Conservation (phyloP, 2,888 invertebrate genomes). For the Conomelus anceps region DNA sequence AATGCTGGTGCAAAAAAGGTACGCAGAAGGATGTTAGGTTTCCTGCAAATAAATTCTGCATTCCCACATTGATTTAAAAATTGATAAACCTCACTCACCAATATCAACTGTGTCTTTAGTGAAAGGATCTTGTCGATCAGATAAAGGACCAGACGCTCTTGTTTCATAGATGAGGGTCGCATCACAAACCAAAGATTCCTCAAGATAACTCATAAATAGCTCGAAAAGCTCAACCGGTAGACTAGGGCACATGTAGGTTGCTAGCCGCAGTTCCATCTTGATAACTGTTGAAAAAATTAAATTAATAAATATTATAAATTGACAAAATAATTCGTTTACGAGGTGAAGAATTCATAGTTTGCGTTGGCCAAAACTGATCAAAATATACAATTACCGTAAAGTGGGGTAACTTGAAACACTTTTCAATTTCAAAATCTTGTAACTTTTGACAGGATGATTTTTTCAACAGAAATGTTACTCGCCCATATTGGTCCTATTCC, state of each 20-base stretch:
- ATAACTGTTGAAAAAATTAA: not conserved
- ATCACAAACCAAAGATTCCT: conserved; percentile 46
- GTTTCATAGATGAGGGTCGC: conserved; percentile 54
- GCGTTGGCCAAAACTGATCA: too few relatives aligned
- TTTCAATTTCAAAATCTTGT: too few relatives aligned
- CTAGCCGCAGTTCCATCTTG: conserved; percentile 45
- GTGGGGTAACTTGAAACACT: too few relatives aligned
- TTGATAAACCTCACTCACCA: conserved; percentile 43
- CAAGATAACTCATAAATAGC: conserved; percentile 49
- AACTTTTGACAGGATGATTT: too few relatives aligned
- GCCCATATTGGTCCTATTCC: too few relatives aligned
- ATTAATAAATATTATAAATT: not conserved
- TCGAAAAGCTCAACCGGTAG: conserved; percentile 56
- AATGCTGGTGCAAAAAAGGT: too few relatives aligned
- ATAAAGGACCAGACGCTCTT: conserved; percentile 46
- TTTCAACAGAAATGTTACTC: too few relatives aligned
- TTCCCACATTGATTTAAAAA: too few relatives aligned
- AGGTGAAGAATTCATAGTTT: too few relatives aligned
- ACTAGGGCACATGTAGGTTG: conserved; percentile 56
- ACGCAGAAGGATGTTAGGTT: too few relatives aligned
- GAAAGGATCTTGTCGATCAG: conserved; percentile 51
- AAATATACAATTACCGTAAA: too few relatives aligned
- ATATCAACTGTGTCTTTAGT: conserved; percentile 48
- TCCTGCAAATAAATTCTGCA: too few relatives aligned
- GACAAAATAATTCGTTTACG: not conserved